A percentile compares a stretch with the other conserved stretches of the same genome.
Conservation (phyloP, 2,113 vertebrate genomes). For the Mus musculus region GRCm39 chr12:85074001-85074500, state of each 20-base stretch:
- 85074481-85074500: not conserved
- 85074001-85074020: not conserved
- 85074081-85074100: not conserved
- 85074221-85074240: not conserved
- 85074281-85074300: not conserved
- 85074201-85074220: not conserved
- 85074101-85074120: not conserved
- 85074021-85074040: conserved; percentile 13
- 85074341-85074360: conserved; percentile 9
- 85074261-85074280: not conserved
- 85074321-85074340: conserved; percentile 14
- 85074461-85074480: not conserved
- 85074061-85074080: conserved; percentile 33
- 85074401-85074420: not conserved
- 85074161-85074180: conserved; percentile 18
- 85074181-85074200: conserved; percentile 1
- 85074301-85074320: not conserved
- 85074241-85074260: conserved; percentile 32
- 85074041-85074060: not conserved
- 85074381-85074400: not conserved
- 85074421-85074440: not conserved
- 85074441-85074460: not conserved
- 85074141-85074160: conserved; percentile 5
- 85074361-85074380: not conserved
- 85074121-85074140: conserved; percentile 51